Percentiles rank a stretch among this genome's conserved stretches.
phyloP scores from a whole-genome alignment of 2,113 vertebrate species.

The Ameiurus melas region DNA sequence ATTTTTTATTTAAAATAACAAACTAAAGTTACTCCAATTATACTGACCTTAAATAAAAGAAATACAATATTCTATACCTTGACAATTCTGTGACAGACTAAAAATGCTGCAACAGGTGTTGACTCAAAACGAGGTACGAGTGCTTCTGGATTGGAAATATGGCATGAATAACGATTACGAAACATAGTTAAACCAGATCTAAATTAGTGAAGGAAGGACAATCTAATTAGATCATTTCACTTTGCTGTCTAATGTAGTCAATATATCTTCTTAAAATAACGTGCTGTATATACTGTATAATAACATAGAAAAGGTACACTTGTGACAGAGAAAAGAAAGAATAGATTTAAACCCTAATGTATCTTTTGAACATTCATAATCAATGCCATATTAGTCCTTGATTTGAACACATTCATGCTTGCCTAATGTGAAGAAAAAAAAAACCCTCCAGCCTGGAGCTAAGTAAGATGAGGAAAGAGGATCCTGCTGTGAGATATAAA shows the following conservation, averaged over 20 bases:
- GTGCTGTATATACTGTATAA: not conserved
- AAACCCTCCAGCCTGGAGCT: constrained; percentile 4
- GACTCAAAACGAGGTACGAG: not conserved
- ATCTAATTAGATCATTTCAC: not conserved
- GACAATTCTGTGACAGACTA: not conserved
- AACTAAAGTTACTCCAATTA: not conserved
- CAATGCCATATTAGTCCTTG: constrained; percentile 54
- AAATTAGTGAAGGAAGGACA: not conserved
- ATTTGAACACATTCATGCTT: constrained; percentile 40
- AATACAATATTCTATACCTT: not conserved
- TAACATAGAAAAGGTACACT: not conserved
- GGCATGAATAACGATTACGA: not conserved
- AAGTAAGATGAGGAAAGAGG: constrained; percentile 45
- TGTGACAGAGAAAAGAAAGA: not conserved
- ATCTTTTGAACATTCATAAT: constrained; percentile 40
- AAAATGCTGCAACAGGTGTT: not conserved
- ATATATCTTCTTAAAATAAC: not conserved
- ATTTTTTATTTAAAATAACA: not conserved
- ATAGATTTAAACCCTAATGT: not conserved
- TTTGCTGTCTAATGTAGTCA: not conserved
- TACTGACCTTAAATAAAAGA: not conserved
- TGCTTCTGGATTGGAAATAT: not conserved
- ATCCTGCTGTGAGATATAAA: constrained; percentile 33
- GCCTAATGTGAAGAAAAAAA: constrained; percentile 57
- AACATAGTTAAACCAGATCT: not conserved